Evolutionary conservation across 2,888 invertebrate species (phyloP).

Genomic region (Allolobophora icterica): DNA sequence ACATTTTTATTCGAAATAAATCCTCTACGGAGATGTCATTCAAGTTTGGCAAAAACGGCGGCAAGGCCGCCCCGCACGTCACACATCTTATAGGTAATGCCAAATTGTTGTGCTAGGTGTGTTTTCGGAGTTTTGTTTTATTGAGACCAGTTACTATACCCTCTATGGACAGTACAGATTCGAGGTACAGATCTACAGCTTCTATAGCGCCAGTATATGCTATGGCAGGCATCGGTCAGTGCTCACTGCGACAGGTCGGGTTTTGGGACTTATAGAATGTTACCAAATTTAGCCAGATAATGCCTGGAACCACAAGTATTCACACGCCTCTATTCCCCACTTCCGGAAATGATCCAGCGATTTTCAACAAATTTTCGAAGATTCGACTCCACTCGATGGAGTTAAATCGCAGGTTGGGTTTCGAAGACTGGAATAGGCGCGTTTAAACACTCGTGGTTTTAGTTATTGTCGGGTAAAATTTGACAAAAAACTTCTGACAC

Average conservation of each 20-base stretch:
- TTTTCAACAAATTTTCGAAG: too few species aligned
- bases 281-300: neutral
- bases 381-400: too few species aligned
- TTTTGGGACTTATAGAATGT: neutral
- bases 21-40: slow-evolving; percentile 20
- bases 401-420: too few species aligned
- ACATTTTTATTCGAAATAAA: neutral
- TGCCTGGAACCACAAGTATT: neutral
- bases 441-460: too few species aligned
- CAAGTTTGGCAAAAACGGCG: slow-evolving; percentile 29
- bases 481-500: too few species aligned
- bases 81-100: slow-evolving; percentile 23
- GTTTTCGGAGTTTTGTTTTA: neutral
- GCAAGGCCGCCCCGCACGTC: slow-evolving; percentile 26
- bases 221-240: neutral
- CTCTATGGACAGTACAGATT: neutral
- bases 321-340: neutral
- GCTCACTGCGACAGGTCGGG: neutral
- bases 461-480: too few species aligned
- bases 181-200: neutral
- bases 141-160: neutral
- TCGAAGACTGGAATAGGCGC: too few species aligned
- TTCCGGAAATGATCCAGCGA: neutral
- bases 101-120: neutral
- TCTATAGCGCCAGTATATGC: neutral